phyloP scores from a whole-genome alignment of 1,140 invertebrate genomes.

The Argopecten irradians region DNA sequence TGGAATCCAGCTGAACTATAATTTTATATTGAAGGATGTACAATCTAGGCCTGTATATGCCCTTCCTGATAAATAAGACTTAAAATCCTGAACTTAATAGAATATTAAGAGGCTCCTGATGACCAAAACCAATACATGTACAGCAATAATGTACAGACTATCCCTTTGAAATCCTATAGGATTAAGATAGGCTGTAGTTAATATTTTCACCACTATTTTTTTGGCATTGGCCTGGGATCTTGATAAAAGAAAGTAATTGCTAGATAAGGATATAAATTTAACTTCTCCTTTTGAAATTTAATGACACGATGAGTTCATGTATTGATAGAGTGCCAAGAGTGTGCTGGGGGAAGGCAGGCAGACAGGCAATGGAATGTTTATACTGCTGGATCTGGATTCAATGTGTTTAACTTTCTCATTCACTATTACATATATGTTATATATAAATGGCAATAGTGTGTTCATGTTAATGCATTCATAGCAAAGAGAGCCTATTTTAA shows the following conservation, averaged over 20 bases:
- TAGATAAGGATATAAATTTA: constrained; percentile 11
- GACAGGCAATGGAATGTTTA: background rate
- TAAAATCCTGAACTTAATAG: background rate
- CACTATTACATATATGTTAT: background rate
- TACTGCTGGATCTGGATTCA: background rate
- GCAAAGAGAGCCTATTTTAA: background rate
- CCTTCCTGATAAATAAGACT: background rate
- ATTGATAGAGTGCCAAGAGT: background rate
- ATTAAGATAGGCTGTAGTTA: background rate
- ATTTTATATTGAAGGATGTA: too few relatives aligned
- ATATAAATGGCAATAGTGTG: background rate
- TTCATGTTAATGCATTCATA: background rate
- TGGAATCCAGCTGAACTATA: too few relatives aligned
- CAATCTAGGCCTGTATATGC: background rate
- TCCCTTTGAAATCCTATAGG: background rate
- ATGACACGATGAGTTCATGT: constrained; percentile 21
- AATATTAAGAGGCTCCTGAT: background rate
- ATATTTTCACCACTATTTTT: constrained; percentile 1
- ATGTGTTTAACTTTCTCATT: background rate
- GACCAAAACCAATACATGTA: background rate
- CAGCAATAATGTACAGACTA: background rate
- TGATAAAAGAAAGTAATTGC: constrained; percentile 23
- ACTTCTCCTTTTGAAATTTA: constrained; percentile 23
- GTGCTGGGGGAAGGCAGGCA: background rate
- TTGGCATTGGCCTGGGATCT: background rate